phyloP scores from a whole-genome alignment of 2,888 invertebrate genomes.

The Syritta pipiens region DNA sequence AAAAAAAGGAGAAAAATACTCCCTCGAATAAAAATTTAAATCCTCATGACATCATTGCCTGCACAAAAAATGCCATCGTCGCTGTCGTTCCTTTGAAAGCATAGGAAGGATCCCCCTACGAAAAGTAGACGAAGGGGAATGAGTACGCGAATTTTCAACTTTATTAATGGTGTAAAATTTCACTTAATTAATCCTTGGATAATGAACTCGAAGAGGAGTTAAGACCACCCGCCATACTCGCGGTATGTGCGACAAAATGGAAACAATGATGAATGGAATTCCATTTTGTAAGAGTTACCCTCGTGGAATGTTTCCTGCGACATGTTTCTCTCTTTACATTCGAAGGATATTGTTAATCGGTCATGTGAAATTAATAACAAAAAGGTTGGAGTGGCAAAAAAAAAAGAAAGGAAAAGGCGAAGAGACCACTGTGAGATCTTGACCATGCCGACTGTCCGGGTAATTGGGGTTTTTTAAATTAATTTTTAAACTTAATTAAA shows the following conservation, averaged over 20 bases:
- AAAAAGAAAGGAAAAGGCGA: no score
- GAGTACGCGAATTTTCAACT: constrained; percentile 45
- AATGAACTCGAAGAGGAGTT: constrained; percentile 35
- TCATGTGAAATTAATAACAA: no score
- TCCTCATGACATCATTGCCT: no score
- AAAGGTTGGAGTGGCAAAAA: no score
- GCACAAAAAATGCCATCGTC: no score
- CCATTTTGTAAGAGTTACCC: constrained; percentile 15
- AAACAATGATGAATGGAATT: constrained; percentile 39
- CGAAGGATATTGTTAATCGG: constrained; percentile 4
- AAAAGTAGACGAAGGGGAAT: constrained; percentile 37
- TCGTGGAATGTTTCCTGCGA: constrained; percentile 21
- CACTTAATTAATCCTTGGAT: constrained; percentile 58
- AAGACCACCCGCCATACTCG: background rate
- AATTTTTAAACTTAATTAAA: constrained; percentile 3
- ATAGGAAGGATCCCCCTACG: no score
- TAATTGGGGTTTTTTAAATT: background rate
- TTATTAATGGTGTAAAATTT: constrained; percentile 62
- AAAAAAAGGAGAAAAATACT: no score
- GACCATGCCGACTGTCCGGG: background rate
- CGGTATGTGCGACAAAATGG: background rate
- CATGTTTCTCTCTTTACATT: background rate
- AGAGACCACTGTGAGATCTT: background rate
- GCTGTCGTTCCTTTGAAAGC: no score
- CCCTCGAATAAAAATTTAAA: no score